Base-by-base conservation (phyloP, 2,797 vertebrate species). In the Lepilemur ruficaudatus region DNA sequence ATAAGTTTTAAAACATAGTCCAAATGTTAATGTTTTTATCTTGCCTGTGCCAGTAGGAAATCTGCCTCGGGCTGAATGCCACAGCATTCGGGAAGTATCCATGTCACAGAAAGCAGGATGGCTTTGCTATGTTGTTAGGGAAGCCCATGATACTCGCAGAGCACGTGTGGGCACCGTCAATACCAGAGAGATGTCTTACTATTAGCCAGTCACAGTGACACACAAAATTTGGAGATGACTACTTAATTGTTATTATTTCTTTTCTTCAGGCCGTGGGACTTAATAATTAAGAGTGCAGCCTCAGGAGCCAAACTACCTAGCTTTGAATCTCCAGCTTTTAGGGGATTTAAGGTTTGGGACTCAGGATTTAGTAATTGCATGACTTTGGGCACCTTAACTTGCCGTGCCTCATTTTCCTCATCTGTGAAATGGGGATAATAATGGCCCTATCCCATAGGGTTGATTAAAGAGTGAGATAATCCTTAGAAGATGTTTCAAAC, bases 21-120 rank as follows among this genome's bases (percentile, higher is more conserved):
- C 95, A 96, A 89, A 96, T 96, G 95, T 93, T 96, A 61, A n/a
- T 91, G 87, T 96, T 91, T 93, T 93, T 79, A 28, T 86, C 79
- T 82, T 35, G 69, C 63, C 67, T 69, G 43, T 86, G 96, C 93
- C 93, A 95, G 79, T 17, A 30, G 59, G 79, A 93, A 93, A 89
- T 87, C 85, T 89, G 92, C 73, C 89, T 96, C 13, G 0, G 83
- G 78, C 96, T 91, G 93, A 94, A 61, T 17, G 89, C 78, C 35
- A 91, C 15, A 18, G 61, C 18, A 43, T 22, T 91, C 25, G 57
- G 78, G 46, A 90, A 82, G 46, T 41, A n/a, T 46, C 35, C 2
- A 0, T 48, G 76, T 84, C 22, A 14, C 0, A 70, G 72, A 78
- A 82, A 72, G 70, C 55, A 41, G 73, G 14, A 35, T 0, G 18